Base-by-base conservation (phyloP, 2,113 vertebrate genomes). In the Brevimyrus niger region DNA sequence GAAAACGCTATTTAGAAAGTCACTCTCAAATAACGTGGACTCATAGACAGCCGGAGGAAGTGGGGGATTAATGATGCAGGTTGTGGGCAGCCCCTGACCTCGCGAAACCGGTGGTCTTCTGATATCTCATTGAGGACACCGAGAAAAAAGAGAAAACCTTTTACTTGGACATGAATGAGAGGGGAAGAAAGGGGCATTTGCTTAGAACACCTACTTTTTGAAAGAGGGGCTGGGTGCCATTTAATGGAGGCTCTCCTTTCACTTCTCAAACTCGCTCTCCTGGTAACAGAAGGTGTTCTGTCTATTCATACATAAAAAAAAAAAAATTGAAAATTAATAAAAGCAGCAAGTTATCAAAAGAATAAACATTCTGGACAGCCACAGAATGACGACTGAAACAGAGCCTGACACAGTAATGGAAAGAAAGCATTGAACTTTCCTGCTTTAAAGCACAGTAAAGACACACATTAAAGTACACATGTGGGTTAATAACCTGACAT, bases 1-100 rank as follows among this genome's bases (percentile, higher is more conserved):
- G 47, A 35, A 88, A 88, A 50, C 87, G 88, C 69, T 69, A 73
- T 88, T 51, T 73, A n/a, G n/a, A 80, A 80, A 88, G 69, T n/a
- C n/a, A 42, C 46, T 48, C 31, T 80, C 88, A 88, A 48, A 88
- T 88, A 76, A 88, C 65, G 87, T 65, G 46, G 27, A 51, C 17
- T 38, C 69, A 11, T 19, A 31, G 50, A 5, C 7, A 87, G 69
- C 15, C 31, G 27, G n/a, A n/a, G 31, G 69, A 88, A 88, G 42
- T 8, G 47, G 15, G 44, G 69, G 69, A 76, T 80, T 88, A 88
- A 51, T 76, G 46, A 48, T 10, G 31, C 35, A 15, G 88, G 21
- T 51, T 35, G 88, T 7, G 23, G 51, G 35, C n/a, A 85, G 21
- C 80, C 88, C 21, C 19, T 84, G 35, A 27, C 80, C 50, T 11